Evolutionary conservation across 2,797 vertebrate species (phyloP).

Genomic region (Crax fasciolata): DNA sequence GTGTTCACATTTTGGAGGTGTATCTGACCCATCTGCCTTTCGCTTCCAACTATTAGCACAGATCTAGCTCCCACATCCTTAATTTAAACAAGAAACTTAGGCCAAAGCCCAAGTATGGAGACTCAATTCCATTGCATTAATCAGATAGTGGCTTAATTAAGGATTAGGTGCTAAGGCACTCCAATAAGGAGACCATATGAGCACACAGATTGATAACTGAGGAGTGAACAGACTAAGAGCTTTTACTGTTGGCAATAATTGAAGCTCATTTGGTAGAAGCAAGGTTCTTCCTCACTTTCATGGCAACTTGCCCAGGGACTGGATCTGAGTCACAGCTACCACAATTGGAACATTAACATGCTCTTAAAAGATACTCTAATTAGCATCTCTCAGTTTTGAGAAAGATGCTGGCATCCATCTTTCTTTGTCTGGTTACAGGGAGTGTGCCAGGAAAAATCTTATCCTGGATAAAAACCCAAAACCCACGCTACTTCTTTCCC

Average conservation of each 20-base stretch:
- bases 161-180: not conserved
- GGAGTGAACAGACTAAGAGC: slow-evolving; percentile 15
- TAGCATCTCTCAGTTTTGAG: slow-evolving; percentile 43
- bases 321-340: slow-evolving; percentile 73
- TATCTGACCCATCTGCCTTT: not conserved
- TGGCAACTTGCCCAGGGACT: slow-evolving; percentile 67
- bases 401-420: slow-evolving; percentile 44
- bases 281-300: slow-evolving; percentile 47
- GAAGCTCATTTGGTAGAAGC: slow-evolving; percentile 23
- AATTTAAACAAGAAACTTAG: not conserved
- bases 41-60: not conserved
- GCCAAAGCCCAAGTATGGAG: not conserved
- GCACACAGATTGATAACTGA: slow-evolving; percentile 6
- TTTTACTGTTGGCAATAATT: slow-evolving; percentile 36
- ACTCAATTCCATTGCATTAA: not conserved
- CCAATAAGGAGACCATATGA: not conserved
- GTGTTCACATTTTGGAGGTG: not conserved
- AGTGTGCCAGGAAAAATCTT: slow-evolving; percentile 62
- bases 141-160: slow-evolving; percentile 1
- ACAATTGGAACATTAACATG: slow-evolving; percentile 71
- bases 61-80: not conserved
- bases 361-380: slow-evolving; percentile 63
- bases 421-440: slow-evolving; percentile 58
- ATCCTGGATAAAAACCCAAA: slow-evolving; percentile 14
- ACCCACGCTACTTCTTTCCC: not conserved